phyloP scores from a whole-genome alignment of 2,113 vertebrate species.

The Melanerpes aurifrons region DNA sequence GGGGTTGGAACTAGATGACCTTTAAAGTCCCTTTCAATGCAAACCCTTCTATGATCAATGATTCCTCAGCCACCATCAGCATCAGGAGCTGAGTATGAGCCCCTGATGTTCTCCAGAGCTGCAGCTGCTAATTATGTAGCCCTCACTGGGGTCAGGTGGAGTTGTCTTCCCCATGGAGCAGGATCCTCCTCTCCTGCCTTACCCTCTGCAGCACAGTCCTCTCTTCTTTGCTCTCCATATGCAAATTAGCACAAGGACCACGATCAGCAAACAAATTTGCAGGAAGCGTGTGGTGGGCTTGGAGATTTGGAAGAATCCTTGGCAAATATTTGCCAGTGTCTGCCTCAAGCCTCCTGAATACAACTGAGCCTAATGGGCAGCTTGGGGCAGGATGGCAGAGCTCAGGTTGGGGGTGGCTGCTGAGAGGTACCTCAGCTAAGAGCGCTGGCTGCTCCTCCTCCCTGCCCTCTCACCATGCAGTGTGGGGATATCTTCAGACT shows the following conservation, averaged over 20 bases:
- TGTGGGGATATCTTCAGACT: neutral
- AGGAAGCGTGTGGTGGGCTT: neutral
- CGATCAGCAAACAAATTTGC: slow-evolving; percentile 60
- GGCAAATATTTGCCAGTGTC: slow-evolving; percentile 67
- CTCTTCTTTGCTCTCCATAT: slow-evolving; percentile 29
- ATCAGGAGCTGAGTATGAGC: neutral
- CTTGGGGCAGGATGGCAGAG: neutral
- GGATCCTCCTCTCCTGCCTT: neutral
- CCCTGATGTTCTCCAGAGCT: neutral
- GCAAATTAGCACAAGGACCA: neutral
- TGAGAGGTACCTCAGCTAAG: neutral
- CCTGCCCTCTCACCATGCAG: neutral
- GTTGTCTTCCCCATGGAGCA: neutral
- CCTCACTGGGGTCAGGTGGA: rapidly evolving
- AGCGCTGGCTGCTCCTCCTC: neutral
- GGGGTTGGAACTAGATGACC: no score
- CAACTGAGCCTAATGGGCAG: neutral
- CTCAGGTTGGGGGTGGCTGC: neutral
- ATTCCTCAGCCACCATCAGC: neutral
- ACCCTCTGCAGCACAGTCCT: rapidly evolving
- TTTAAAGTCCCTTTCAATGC: no score
- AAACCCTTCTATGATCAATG: no score
- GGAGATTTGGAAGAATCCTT: slow-evolving; percentile 57
- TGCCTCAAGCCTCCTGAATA: rapidly evolving
- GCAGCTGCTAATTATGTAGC: neutral